Evolutionary conservation across 2,888 invertebrate genomes (phyloP), one percentile per base, ranked within the genome.

Genomic region (Lottia gigantea): DNA sequence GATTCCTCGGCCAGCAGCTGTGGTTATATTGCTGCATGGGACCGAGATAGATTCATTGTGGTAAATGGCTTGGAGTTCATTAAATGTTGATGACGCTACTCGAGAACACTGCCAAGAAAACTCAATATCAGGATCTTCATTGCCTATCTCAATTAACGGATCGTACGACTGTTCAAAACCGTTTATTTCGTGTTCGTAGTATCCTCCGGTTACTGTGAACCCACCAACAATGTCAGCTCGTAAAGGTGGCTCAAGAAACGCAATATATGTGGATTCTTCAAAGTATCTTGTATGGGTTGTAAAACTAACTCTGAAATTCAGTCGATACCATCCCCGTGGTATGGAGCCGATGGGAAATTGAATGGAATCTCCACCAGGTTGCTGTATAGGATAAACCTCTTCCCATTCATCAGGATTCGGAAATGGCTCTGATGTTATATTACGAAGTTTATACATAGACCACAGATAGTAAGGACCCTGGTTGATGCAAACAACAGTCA

Each of bases 171-270:
- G 61, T 2, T 23, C 45, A 6, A 46, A 31, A 40, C 67, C 71
- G 62, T 71, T 67, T 14, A 71, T 61, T 14, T 25, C n/a, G 2
- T 67, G 19, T 19, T 64, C 61, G n/a, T 61, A 15, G 45, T 63
- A 31, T 0, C 64, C 40, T 8, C 12, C 64, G 4, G 45, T 63
- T 7, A 66, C 25, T 14, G 25, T 15, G 8, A 49, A 19, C 12
- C 71, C 71, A n/a, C 71, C 71, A 15, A 19, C 31, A 40, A 71
- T 68, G 11, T 63, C 46, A 1, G 71, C 67, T 19, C 64, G 40
- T 15, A 69, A 46, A 15, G 31, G 64, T n/a, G 69, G 64, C 25
- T 69, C 69, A 15, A 26, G 26, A 45, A 64, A 65, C 25, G 31
- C 26, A 14, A 69, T 4, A 25, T 64, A 69, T 16, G 65, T 69